Evolutionary conservation across 1,140 invertebrate genomes (phyloP), one percentile per base, ranked within the genome.

Genomic region (Plutomurus gul): DNA sequence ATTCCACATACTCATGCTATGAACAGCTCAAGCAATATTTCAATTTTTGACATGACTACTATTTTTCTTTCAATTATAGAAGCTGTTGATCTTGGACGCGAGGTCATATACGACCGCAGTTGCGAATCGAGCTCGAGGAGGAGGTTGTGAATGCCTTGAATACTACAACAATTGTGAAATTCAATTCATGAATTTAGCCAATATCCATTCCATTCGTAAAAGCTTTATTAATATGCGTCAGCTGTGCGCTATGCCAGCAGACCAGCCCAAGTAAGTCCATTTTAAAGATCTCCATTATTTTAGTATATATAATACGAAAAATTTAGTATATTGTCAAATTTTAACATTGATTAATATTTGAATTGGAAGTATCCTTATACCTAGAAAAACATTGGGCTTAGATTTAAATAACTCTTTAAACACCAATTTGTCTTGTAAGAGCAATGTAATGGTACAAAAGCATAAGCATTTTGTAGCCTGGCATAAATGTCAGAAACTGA

Each of bases 161-260:
- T 97, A 97, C 89, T 99, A 99, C 88, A 92, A 93, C 0, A 92
- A 91, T 84, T 95, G 95, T 85, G 96, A 98, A 87, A 96, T 99
- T 76, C 92, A 96, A 85, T 99, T 98, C 86, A 98, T 99, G 96
- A 94, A 94, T 87, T 88, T 99, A 86, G 94, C 96, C 70, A 99
- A 99, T 87, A 99, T 99, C 81, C 97, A 99, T 87, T 92, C 93
- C 72, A 95, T 99, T 84, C 89, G 97, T 37, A 95, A 95, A 83
- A 93, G 92, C 85, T 95, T 94, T 86, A 92, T 93, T 75, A 90
- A 92, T 30, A 88, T 95, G 30, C 86, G 93, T 60, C 90, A 91
- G 71, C 87, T 97, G 0, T 94, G 93, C 82, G 91, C 92, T 36
- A 90, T 92, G 56, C 89, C 92, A 11, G 87, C 91, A 0, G 93